Conservation (phyloP, 1,140 invertebrate genomes). For the Anastatus disparis region DNA sequence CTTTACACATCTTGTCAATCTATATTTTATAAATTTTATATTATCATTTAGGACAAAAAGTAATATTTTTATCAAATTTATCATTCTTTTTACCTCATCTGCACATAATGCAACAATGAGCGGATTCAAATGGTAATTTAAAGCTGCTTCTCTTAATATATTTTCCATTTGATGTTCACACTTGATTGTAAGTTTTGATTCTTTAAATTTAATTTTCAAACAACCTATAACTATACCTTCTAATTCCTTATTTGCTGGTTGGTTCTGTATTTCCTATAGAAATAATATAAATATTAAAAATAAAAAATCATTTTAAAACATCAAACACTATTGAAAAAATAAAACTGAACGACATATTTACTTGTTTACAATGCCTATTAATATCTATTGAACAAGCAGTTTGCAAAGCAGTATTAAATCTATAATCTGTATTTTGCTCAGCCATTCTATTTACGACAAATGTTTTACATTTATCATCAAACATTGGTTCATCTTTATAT, state of each 20-base stretch:
- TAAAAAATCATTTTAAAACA: background rate
- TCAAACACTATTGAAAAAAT: too few relatives aligned
- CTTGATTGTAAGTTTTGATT: conserved; percentile 75
- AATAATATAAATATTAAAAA: conserved; percentile 36
- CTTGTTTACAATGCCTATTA: conserved; percentile 72
- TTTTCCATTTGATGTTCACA: conserved; percentile 86
- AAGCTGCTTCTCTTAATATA: conserved; percentile 85
- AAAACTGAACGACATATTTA: conserved; percentile 50
- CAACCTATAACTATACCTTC: conserved; percentile 73
- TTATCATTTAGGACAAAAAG: too few relatives aligned
- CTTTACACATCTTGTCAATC: conserved; percentile 65
- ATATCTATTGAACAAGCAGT: conserved; percentile 80
- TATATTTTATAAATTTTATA: conserved; percentile 40
- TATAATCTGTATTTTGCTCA: conserved; percentile 91
- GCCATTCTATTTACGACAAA: conserved; percentile 90
- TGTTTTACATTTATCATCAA: conserved; percentile 86
- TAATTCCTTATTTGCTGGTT: conserved; percentile 63
- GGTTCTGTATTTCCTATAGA: conserved; percentile 54
- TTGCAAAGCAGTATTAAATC: conserved; percentile 89
- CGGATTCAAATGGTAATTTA: conserved; percentile 89
- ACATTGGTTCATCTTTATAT: conserved; percentile 82
- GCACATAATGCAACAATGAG: conserved; percentile 81
- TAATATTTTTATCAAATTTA: background rate
- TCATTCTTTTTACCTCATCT: conserved; percentile 63
- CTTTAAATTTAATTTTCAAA: conserved; percentile 80